Base-by-base conservation (phyloP, 2,113 vertebrate species). In the Anarrhichthys ocellatus region DNA sequence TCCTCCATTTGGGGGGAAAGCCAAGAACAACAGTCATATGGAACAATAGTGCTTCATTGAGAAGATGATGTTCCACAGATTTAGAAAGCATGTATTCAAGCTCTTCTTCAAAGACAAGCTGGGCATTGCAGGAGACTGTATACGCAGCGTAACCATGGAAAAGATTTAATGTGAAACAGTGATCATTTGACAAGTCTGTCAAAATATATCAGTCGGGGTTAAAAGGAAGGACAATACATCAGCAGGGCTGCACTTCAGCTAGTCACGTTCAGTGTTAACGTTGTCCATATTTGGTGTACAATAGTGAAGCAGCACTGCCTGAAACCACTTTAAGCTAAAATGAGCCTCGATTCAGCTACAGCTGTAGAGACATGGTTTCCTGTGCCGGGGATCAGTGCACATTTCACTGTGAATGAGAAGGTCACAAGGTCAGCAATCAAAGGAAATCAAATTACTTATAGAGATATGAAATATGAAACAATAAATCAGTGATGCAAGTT, bases 261-360 rank as follows among this genome's bases (percentile, higher is more conserved):
- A 1, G 34, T 75, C 48, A 27, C 34, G 77, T 72, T 83, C 66
- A 18, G 65, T 11, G 50, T 69, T 77, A 64, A 72, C 69, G 65
- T 22, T 69, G 71, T 82, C 90, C 90, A 86, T 88, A 88, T 90
- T 91, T 90, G 90, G 84, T 82, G 29, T 59, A 87, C 80, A 75
- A 83, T 76, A 74, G 66, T 7, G 70, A 68, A 81, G 73, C 64
- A 6, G 46, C 15, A 3, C 72, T 32, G 78, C 56, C 82, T 83
- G 75, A 88, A 84, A 74, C 73, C 73, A 78, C 72, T 84, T 87
- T 36, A 54, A 82, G 70, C 22, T 0, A 64, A 87, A 84, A 42
- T 68, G 38, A 75, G 40, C 24, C 18, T 9, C 15, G 61, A 78
- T 83, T 89, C 54, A 32, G 44, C 58, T 42, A 36, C 75, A 79